phyloP scores from a whole-genome alignment of 2,113 vertebrate species.

The Daphoenositta chrysoptera region DNA sequence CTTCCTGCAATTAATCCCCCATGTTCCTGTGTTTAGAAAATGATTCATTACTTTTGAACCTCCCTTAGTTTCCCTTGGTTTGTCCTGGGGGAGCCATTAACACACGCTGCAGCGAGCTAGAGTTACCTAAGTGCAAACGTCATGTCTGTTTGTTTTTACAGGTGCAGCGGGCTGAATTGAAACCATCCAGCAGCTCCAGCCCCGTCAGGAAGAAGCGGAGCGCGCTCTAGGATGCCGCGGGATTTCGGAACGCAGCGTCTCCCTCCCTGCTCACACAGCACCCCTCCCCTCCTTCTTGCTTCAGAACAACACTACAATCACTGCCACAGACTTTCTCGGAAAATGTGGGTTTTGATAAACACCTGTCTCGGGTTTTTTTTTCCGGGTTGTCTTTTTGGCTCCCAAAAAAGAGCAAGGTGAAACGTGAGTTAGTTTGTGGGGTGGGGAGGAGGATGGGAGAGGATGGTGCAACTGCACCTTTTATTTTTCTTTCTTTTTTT shows the following conservation, averaged over 20 bases:
- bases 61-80: slow-evolving; percentile 79
- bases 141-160: slow-evolving; percentile 94
- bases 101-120: slow-evolving; percentile 79
- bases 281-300: not conserved
- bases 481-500: not conserved
- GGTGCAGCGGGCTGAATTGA: slow-evolving; percentile 90
- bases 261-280: not conserved
- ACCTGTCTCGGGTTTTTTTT: not conserved
- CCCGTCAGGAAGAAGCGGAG: slow-evolving; percentile 85
- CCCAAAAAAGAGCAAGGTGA: not conserved
- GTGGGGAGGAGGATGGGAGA: not conserved
- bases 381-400: not conserved
- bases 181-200: slow-evolving; percentile 78
- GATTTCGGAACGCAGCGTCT: not conserved
- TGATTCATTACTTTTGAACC: slow-evolving; percentile 97
- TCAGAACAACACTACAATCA: not conserved
- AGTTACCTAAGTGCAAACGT: slow-evolving; percentile 86
- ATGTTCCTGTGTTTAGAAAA: slow-evolving; percentile 95
- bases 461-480: not conserved
- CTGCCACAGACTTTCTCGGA: not conserved
- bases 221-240: slow-evolving; percentile 24
- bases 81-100: slow-evolving; percentile 92
- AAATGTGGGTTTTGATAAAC: not conserved
- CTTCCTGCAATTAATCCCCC: slow-evolving; percentile 99
- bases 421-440: not conserved